Evolutionary conservation across 2,797 vertebrate species (phyloP).

Genomic region (Macropus fuliginosus): DNA sequence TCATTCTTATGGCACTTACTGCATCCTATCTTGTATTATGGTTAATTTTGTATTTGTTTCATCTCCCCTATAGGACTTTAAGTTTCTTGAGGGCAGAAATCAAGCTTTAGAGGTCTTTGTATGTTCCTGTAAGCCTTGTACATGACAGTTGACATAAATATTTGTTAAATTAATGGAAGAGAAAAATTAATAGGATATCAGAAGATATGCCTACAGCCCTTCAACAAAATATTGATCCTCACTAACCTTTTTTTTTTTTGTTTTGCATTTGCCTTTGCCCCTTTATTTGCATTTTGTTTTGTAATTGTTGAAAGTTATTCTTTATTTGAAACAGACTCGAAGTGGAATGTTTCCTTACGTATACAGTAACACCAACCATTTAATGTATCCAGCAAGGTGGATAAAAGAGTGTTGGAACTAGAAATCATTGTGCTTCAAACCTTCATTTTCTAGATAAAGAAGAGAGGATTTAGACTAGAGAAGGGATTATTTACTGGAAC

Average conservation of each 20-base stretch:
- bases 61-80: background rate
- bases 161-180: background rate
- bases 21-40: background rate
- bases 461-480: background rate
- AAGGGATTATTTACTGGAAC: background rate
- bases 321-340: background rate
- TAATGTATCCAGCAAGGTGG: background rate
- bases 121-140: background rate
- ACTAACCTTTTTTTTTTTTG: background rate
- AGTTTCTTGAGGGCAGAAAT: background rate
- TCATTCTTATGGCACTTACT: background rate
- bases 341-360: background rate
- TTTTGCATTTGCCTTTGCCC: background rate
- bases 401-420: background rate
- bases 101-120: background rate
- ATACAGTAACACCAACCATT: background rate
- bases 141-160: background rate
- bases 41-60: background rate
- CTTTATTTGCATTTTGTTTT: background rate
- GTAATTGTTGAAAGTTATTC: background rate
- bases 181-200: background rate
- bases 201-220: background rate
- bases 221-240: background rate
- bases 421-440: background rate
- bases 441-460: background rate